These are phyloP conservation scores for Malurus alboscapulatus DNA, from an alignment of 2,113 vertebrate species.

Conservation along the genomic window DNA sequence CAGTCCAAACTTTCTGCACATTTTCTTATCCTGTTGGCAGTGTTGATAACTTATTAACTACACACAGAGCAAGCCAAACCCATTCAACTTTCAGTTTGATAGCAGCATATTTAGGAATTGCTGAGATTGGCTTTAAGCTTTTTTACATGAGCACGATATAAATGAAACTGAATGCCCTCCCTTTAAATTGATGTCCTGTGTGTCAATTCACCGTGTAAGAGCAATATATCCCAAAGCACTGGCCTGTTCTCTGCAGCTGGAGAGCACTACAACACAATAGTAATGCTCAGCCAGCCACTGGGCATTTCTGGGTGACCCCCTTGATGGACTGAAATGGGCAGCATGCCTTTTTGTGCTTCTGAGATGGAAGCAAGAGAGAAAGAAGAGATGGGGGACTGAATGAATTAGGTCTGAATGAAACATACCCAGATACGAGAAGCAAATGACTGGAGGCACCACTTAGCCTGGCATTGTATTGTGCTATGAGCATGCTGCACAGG, in stretches of 20 bases:
- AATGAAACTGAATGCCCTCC: not conserved
- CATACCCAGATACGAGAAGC: not conserved
- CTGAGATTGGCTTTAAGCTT: not conserved
- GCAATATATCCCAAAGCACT: not conserved
- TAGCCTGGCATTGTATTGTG: not conserved
- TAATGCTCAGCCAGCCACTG: not conserved
- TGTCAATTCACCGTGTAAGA: not conserved
- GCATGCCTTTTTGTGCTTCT: not conserved
- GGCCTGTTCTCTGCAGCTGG: not conserved
- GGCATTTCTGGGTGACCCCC: not conserved
- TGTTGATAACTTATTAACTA: not conserved
- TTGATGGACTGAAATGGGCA: not conserved
- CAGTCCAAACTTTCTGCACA: not conserved
- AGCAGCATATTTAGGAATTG: not conserved
- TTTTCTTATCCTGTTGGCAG: not conserved
- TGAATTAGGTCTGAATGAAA: not conserved
- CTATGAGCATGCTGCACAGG: fast-evolving
- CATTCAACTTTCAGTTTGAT: not conserved
- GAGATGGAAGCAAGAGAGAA: not conserved
- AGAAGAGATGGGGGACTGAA: not conserved
- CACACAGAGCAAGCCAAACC: not conserved
- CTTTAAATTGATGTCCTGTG: not conserved
- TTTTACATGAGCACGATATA: not conserved
- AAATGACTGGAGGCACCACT: not conserved
- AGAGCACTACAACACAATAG: not conserved